These are phyloP conservation scores for Lepus oiostolus DNA, from an alignment of 2,797 vertebrate species.

Conservation along the genomic window DNA sequence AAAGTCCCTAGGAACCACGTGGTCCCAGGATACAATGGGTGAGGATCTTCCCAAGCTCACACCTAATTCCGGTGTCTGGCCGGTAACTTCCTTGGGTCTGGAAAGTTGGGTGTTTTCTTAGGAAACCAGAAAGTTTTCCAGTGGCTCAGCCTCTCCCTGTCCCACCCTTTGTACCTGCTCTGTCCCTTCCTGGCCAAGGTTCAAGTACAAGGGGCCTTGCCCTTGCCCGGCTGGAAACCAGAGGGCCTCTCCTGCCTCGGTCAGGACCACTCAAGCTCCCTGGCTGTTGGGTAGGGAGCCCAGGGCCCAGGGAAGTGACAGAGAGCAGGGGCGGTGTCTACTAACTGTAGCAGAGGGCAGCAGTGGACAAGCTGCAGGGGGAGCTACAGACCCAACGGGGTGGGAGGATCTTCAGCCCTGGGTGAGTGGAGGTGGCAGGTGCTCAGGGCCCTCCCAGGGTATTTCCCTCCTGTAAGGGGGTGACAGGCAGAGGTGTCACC, in stretches of 20 bases:
- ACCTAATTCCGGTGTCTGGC: neutral
- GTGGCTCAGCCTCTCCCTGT: neutral
- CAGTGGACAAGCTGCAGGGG: constrained; percentile 60
- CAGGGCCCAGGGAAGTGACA: neutral
- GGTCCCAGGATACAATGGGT: neutral
- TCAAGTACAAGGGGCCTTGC: neutral
- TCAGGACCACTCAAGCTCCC: neutral
- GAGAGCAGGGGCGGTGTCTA: neutral
- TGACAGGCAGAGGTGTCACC: neutral
- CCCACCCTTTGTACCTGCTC: neutral
- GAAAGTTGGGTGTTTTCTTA: constrained; percentile 16
- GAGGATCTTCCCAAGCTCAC: neutral
- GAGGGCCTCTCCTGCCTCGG: neutral
- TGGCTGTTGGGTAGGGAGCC: neutral
- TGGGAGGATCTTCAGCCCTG: neutral
- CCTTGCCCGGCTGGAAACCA: neutral
- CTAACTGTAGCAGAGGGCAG: neutral
- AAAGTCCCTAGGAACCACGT: neutral
- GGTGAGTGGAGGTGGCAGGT: neutral
- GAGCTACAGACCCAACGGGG: neutral
- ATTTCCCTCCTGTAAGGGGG: constrained; percentile 20
- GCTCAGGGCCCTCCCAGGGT: neutral
- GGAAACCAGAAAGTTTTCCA: neutral
- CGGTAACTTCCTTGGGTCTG: neutral
- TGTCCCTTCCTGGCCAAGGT: neutral